Conservation (phyloP, 2,113 vertebrate genomes). For the Entosphenus tridentatus region DNA sequence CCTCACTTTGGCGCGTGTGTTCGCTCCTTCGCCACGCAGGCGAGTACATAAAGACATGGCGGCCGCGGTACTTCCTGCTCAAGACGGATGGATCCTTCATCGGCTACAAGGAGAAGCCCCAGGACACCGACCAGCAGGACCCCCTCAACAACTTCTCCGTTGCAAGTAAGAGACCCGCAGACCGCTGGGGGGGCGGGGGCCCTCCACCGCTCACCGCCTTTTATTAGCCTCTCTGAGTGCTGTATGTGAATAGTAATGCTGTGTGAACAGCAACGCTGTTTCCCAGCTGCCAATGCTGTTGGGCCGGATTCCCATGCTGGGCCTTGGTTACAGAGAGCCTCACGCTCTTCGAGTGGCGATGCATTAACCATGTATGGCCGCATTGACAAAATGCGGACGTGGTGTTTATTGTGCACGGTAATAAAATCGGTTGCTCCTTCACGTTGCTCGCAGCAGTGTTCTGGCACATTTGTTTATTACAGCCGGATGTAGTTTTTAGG, state of each 20-base stretch:
- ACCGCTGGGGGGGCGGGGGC: too few relatives aligned
- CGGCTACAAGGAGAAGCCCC: constrained; percentile 95
- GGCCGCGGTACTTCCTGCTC: constrained; percentile 81
- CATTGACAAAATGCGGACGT: too few relatives aligned
- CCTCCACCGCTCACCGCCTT: too few relatives aligned
- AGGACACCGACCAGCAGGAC: constrained; percentile 86
- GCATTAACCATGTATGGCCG: too few relatives aligned
- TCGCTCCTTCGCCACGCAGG: constrained; percentile 26
- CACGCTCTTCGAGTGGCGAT: too few relatives aligned
- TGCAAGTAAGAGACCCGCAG: constrained; percentile 44
- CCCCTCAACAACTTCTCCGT: constrained; percentile 98
- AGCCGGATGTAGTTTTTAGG: too few relatives aligned
- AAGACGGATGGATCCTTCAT: constrained; percentile 98
- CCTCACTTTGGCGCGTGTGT: not conserved
- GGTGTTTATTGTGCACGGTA: too few relatives aligned
- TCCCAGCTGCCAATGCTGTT: not conserved
- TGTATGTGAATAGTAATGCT: not conserved
- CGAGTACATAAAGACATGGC: constrained; percentile 99
- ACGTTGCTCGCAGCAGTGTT: too few relatives aligned
- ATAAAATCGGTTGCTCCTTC: too few relatives aligned
- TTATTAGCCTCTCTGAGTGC: not conserved
- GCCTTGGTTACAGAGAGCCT: too few relatives aligned
- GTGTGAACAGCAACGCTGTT: not conserved
- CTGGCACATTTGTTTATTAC: too few relatives aligned
- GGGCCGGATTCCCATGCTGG: too few relatives aligned